These are phyloP conservation scores for Teleogryllus oceanicus DNA, from an alignment of 2,888 invertebrate genomes.

Conservation along the genomic window DNA sequence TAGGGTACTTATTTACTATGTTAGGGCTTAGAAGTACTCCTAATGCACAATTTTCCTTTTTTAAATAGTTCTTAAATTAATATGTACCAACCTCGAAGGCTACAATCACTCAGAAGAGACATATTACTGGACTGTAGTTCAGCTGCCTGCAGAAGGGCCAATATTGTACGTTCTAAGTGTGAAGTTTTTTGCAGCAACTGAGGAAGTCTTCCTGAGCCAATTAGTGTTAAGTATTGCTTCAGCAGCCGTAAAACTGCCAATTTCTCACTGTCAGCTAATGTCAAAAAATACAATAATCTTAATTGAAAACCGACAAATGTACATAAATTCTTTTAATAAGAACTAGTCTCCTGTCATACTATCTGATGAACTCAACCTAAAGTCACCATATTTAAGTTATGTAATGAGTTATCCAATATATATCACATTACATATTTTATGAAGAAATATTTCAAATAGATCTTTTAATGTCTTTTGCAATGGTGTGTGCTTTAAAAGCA, in stretches of 20 bases:
- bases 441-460: no score
- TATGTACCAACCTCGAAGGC: conserved; percentile 44
- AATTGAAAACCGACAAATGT: no score
- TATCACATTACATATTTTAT: no score
- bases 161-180: conserved; percentile 57
- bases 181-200: conserved; percentile 54
- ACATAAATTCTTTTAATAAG: no score
- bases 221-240: conserved; percentile 62
- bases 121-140: conserved; percentile 52
- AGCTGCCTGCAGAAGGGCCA: conserved; percentile 54
- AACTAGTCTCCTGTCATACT: no score
- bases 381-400: no score
- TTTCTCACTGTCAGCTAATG: conserved; percentile 59
- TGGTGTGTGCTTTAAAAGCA: no score
- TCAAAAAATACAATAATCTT: neutral
- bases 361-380: no score
- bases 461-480: no score
- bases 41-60: no score
- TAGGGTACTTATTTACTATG: neutral
- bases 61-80: neutral
- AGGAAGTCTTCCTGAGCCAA: conserved; percentile 57
- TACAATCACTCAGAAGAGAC: conserved; percentile 55
- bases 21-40: no score
- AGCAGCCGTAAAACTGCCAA: conserved; percentile 60
- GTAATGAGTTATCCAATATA: no score